phyloP scores from a whole-genome alignment of 2,797 vertebrate genomes.

The Glyptemys insculpta region DNA sequence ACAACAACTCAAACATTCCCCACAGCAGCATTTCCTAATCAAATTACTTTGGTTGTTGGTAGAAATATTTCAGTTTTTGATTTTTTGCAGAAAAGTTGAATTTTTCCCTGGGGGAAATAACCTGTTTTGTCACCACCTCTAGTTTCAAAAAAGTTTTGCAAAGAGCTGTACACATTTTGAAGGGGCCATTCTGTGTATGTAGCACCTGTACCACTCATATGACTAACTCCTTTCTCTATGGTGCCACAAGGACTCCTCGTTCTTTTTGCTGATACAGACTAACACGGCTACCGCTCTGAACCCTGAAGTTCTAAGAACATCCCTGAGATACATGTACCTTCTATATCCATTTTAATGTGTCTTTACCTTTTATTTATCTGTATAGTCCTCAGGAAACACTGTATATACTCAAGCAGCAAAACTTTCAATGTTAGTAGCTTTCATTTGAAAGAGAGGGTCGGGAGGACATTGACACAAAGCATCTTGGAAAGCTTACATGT shows the following conservation, averaged over 20 bases:
- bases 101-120: background rate
- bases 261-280: background rate
- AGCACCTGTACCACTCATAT: rapidly evolving
- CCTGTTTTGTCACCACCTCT: background rate
- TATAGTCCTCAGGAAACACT: rapidly evolving
- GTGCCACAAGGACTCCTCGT: rapidly evolving
- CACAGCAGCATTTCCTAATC: rapidly evolving
- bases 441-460: background rate
- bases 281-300: too few species aligned
- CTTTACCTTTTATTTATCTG: background rate
- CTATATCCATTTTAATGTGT: background rate
- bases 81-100: background rate
- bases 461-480: background rate
- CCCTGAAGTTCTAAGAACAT: background rate
- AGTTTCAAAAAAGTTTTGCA: background rate
- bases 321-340: rapidly evolving
- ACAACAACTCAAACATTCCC: rapidly evolving
- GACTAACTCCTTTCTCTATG: background rate
- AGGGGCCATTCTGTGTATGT: background rate
- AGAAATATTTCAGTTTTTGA: background rate
- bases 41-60: background rate
- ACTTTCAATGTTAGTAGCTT: background rate
- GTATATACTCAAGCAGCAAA: background rate
- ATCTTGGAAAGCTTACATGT: background rate
- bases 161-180: background rate